Evolutionary conservation across 2,113 vertebrate genomes (phyloP).

Genomic region (Anoura caudifer): DNA sequence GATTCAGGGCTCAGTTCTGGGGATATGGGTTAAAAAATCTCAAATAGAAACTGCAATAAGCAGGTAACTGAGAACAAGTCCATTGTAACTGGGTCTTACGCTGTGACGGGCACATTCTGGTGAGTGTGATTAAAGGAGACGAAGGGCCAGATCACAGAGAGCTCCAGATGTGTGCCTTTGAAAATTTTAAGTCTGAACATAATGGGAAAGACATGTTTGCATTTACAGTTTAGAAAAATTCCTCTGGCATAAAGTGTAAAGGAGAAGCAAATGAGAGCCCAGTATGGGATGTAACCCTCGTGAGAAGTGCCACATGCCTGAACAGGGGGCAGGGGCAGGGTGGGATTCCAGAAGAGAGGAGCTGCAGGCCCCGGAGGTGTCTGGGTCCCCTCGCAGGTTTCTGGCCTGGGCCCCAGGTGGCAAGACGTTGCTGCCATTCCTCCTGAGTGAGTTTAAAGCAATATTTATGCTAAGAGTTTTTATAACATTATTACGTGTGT

Average conservation of each 20-base stretch:
- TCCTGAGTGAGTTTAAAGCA: not conserved
- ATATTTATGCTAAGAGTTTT: not conserved
- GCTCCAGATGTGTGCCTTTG: not conserved
- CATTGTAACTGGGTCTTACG: accelerated
- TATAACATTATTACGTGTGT: not conserved
- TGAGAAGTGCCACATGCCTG: not conserved
- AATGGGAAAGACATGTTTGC: not conserved
- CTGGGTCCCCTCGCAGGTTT: too few species aligned
- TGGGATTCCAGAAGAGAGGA: not conserved
- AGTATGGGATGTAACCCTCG: not conserved
- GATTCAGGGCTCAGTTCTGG: not conserved
- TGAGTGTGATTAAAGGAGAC: not conserved
- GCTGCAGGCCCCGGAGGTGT: too few species aligned
- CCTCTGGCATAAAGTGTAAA: not conserved
- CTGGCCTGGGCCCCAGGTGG: not conserved
- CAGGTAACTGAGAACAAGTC: not conserved
- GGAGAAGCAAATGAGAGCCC: not conserved
- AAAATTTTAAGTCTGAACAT: not conserved
- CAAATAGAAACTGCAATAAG: too few species aligned
- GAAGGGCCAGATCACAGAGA: not conserved
- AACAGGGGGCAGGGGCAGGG: too few species aligned
- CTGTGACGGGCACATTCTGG: not conserved
- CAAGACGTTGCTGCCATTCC: accelerated
- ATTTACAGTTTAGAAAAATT: not conserved
- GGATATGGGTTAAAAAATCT: not conserved